Conservation (phyloP, 1,140 invertebrate species). For the Eupeodes corollae region DNA sequence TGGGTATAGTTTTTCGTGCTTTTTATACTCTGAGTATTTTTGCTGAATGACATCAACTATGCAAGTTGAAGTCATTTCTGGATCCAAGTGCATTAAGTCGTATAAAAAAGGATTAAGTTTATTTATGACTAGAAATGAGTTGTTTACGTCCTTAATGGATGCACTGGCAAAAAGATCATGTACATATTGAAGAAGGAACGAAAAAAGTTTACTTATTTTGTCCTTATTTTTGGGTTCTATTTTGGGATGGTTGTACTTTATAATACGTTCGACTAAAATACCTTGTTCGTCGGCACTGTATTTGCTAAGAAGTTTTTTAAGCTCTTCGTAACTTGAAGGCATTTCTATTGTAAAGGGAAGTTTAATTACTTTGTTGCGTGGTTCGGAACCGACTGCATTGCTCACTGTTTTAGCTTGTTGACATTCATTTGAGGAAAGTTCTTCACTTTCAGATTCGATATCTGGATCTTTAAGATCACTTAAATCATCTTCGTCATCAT, state of each 20-base stretch:
- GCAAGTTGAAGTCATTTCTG: constrained; percentile 50
- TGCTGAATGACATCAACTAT: constrained; percentile 59
- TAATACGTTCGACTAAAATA: constrained; percentile 65
- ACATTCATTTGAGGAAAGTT: constrained; percentile 9
- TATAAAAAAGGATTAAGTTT: constrained; percentile 58
- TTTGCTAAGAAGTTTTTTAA: constrained; percentile 50
- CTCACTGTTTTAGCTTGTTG: constrained; percentile 8
- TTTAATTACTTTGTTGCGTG: constrained; percentile 41
- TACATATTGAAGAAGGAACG: constrained; percentile 61
- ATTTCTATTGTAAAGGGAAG: constrained; percentile 59
- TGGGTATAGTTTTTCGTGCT: constrained; percentile 52
- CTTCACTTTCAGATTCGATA: constrained; percentile 22
- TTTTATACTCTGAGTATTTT: constrained; percentile 56
- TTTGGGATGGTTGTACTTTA: constrained; percentile 75
- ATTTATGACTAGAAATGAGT: constrained; percentile 49
- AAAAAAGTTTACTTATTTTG: constrained; percentile 59
- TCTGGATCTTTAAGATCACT: constrained; percentile 40
- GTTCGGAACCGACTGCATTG: constrained; percentile 18
- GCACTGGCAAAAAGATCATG: constrained; percentile 48
- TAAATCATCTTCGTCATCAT: constrained; percentile 33
- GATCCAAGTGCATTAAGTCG: constrained; percentile 58
- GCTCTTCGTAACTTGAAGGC: constrained; percentile 53
- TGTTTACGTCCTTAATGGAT: constrained; percentile 38
- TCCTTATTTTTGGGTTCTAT: constrained; percentile 63
- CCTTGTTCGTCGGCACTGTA: constrained; percentile 51